Evolutionary conservation across 2,113 vertebrate genomes (phyloP).

Genomic region (Candoia aspera): DNA sequence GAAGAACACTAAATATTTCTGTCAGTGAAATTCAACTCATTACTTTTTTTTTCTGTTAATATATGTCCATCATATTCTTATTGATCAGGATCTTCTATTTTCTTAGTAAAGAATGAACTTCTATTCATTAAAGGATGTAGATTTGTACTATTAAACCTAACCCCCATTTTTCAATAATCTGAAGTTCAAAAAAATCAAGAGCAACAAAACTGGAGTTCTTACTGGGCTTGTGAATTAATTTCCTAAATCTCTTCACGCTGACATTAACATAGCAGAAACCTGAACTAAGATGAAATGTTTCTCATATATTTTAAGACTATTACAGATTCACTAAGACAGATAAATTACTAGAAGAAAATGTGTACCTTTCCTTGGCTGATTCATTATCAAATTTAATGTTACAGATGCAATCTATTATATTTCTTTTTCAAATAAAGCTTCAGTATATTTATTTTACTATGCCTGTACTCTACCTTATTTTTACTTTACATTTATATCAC

Average conservation of each 20-base stretch:
- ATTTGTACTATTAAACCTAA: not conserved
- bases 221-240: slow-evolving; percentile 9
- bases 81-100: not conserved
- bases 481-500: not conserved
- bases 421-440: not conserved
- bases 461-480: not conserved
- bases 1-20: not conserved
- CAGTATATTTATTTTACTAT: not conserved
- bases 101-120: not conserved
- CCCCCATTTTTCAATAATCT: not conserved
- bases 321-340: slow-evolving; percentile 16
- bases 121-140: not conserved
- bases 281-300: slow-evolving; percentile 33
- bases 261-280: not conserved
- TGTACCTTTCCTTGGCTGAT: not conserved
- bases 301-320: slow-evolving; percentile 17
- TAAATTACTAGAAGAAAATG: not conserved
- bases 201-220: not conserved
- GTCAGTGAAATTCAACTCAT: not conserved
- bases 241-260: slow-evolving; percentile 26
- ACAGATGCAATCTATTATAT: not conserved
- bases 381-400: not conserved
- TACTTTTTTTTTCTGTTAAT: not conserved
- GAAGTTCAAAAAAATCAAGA: not conserved
- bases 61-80: not conserved